Percentiles rank a stretch among this genome's conserved stretches.
These are phyloP conservation scores for Rachycentron canadum DNA, from an alignment of 2,797 vertebrate genomes.

Conservation along the genomic window DNA sequence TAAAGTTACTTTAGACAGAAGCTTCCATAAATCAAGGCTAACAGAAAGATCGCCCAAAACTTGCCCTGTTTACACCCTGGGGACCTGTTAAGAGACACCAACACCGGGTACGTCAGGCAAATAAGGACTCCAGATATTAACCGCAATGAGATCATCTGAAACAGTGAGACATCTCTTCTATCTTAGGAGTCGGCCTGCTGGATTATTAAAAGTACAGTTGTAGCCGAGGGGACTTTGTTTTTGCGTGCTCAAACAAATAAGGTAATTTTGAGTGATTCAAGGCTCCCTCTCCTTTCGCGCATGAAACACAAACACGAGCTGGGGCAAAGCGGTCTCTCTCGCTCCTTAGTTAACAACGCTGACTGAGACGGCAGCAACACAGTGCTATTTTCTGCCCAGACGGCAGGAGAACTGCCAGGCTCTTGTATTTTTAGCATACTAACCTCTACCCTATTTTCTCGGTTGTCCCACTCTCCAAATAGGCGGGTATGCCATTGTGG, in stretches of 20 bases:
- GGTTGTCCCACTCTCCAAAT: slow-evolving; percentile 69
- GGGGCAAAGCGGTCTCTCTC: slow-evolving; percentile 13
- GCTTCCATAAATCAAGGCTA: slow-evolving; percentile 65
- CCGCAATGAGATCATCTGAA: slow-evolving; percentile 60
- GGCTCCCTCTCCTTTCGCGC: slow-evolving; percentile 23
- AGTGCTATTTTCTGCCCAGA: slow-evolving; percentile 70
- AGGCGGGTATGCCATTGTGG: slow-evolving; percentile 67
- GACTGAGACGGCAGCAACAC: slow-evolving; percentile 74
- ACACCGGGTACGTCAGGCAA: slow-evolving; percentile 46
- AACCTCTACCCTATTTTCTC: slow-evolving; percentile 81
- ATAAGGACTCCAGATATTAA: slow-evolving; percentile 48
- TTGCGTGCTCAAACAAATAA: slow-evolving; percentile 42
- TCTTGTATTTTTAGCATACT: slow-evolving; percentile 80
- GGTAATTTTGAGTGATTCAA: slow-evolving; percentile 47
- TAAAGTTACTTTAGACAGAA: slow-evolving; percentile 58
- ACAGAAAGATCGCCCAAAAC: slow-evolving; percentile 27
- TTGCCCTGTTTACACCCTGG: slow-evolving; percentile 13
- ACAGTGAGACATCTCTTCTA: slow-evolving; percentile 28
- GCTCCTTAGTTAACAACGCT: slow-evolving; percentile 59
- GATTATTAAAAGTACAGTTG: slow-evolving; percentile 45
- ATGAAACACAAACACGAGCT: slow-evolving; percentile 46
- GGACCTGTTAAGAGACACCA: slow-evolving; percentile 43
- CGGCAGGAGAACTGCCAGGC: slow-evolving; percentile 67
- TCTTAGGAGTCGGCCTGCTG: slow-evolving; percentile 20
- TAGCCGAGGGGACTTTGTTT: slow-evolving; percentile 44